Evolutionary conservation across 2,888 invertebrate genomes (phyloP), one percentile per base, ranked within the genome.

Genomic region (Coleophora deauratella): DNA sequence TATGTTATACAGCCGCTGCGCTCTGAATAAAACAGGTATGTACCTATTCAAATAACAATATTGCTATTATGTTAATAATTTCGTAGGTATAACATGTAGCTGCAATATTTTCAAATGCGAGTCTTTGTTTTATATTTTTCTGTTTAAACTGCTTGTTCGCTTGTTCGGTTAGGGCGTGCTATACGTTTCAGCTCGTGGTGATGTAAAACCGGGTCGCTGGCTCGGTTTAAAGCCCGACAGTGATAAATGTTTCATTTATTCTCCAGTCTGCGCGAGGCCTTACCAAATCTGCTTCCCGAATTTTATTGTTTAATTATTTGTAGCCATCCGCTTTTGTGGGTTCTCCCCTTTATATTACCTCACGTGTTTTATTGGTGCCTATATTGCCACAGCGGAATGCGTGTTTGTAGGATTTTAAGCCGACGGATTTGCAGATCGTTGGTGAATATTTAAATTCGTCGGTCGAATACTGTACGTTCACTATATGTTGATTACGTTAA

Each of bases 241-340:
- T 78, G 80, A 81, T 77, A 72, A 81, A 81, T 81, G 78, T 72
- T 74, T 72, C 72, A 79, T 78, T 78, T 72, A 73, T 74, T 63
- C 69, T 58, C 55, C 66, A 64, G 61, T 65, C 62, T 67, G 61
- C 63, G 65, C 56, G 57, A 56, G 51, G 54, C 52, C 59, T 55
- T 58, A 55, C 58, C 55, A 63, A 70, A 72, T 71, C 66, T 66
- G 67, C 62, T 49, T 48, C 47, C 51, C 57, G 55, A 65, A 62
- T 72, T 72, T 68, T 63, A 65, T 65, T 72, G 61, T 68, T 63
- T 59, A 66, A 70, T 66, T 67, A 60, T 60, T 31, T 59, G 53
- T 46, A 49, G 48, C 47, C 44, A 45, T 46, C 48, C 48, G 47
- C 45, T 48, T 44, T 55, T 38, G 38, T 15, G 34, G 39, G 28